A percentile compares a stretch with the other conserved stretches of the same genome.
Conservation (phyloP, 2,113 vertebrate species). For the Ancistrus triradiatus region DNA sequence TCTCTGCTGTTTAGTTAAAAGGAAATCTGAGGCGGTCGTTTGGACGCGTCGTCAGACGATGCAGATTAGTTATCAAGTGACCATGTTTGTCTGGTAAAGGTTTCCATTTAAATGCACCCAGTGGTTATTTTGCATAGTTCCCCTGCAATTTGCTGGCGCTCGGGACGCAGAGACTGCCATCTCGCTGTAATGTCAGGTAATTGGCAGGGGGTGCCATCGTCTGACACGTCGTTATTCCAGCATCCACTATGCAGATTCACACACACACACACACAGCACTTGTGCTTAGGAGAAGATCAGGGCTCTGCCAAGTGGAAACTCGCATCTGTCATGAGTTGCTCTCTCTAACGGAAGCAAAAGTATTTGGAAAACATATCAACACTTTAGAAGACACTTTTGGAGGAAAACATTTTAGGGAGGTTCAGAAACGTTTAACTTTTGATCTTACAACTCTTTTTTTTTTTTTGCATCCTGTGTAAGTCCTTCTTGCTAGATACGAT, state of each 20-base stretch:
- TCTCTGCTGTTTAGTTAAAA: conserved; percentile 77
- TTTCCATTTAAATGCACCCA: conserved; percentile 79
- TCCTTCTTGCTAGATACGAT: too few species aligned
- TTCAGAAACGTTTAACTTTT: too few species aligned
- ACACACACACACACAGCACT: not conserved
- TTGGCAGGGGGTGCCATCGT: conserved; percentile 56
- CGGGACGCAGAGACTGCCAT: conserved; percentile 62
- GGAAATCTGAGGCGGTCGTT: conserved; percentile 64
- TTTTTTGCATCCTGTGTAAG: conserved; percentile 1
- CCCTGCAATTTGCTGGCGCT: conserved; percentile 76
- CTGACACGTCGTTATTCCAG: conserved; percentile 22
- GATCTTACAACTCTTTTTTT: too few species aligned
- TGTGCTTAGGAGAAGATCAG: conserved; percentile 5
- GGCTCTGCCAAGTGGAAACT: conserved; percentile 31
- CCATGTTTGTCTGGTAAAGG: conserved; percentile 79
- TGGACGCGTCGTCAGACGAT: conserved; percentile 54
- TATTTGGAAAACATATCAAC: too few species aligned
- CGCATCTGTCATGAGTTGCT: not conserved
- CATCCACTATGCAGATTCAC: not conserved
- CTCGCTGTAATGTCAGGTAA: conserved; percentile 69
- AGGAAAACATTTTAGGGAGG: too few species aligned
- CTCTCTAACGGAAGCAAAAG: not conserved
- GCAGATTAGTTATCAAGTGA: conserved; percentile 75
- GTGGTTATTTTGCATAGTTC: conserved; percentile 75
- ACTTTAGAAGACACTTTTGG: too few species aligned